Conservation (phyloP, 2,797 vertebrate species). For the Oophaga sylvatica region DNA sequence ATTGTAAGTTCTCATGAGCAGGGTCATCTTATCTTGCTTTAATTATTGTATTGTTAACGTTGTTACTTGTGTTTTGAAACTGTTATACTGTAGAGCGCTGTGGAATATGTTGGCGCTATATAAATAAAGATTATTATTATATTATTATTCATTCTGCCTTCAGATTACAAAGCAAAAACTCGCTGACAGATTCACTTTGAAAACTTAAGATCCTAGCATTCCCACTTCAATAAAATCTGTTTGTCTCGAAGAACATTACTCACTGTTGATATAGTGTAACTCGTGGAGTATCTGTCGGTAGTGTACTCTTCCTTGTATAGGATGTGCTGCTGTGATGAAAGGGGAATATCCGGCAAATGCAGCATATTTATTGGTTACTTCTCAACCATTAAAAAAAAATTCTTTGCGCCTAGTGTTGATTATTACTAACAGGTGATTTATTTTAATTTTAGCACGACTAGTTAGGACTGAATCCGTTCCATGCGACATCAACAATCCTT, state of each 20-base stretch:
- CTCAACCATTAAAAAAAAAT: not conserved
- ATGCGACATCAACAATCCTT: constrained; percentile 98
- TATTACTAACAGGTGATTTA: not conserved
- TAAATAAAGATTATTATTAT: no score
- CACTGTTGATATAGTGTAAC: not conserved
- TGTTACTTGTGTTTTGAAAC: no score
- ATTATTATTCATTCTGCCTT: no score
- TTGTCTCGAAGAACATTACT: not conserved
- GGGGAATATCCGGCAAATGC: not conserved
- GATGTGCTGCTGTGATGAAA: not conserved
- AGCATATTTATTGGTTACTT: not conserved
- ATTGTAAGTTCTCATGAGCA: no score
- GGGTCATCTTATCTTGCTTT: no score
- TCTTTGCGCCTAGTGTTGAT: no score
- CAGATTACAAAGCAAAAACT: not conserved
- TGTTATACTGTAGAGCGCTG: no score
- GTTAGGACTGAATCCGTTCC: constrained; percentile 98
- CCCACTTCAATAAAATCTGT: not conserved
- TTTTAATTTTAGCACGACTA: constrained; percentile 83
- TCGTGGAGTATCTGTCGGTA: not conserved
- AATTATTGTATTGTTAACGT: no score
- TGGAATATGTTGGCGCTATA: no score
- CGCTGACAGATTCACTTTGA: no score
- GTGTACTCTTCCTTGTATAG: not conserved
- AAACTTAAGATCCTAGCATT: not conserved